Base-by-base conservation (phyloP, 2,113 vertebrate species). In the Fregetta grallaria region DNA sequence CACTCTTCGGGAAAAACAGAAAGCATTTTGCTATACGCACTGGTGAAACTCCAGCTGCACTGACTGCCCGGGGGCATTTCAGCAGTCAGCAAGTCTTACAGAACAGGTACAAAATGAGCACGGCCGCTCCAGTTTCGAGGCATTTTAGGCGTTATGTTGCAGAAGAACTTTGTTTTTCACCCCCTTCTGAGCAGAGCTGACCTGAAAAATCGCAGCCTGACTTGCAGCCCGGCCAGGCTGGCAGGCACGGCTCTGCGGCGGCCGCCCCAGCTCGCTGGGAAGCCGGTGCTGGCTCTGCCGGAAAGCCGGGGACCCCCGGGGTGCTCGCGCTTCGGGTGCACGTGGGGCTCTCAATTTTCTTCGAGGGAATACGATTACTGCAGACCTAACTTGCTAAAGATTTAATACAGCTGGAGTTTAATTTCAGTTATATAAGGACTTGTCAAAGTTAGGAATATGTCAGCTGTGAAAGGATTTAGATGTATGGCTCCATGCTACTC, bases 11-110 rank as follows among this genome's bases (percentile, higher is more conserved):
- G 22, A 36, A 36, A 30, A 82, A 15, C 5, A 38, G 20, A 38
- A 44, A 49, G 36, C 16, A 2, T 6, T 56, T 44, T 26, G n/a
- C 66, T 22, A 0, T 2, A 9, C 3, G 14, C 25, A 2, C 0
- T 10, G 53, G 16, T n/a, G 66, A 66, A 61, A 61, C 21, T 53
- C 30, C 66, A 45, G 58, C 83, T 55, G 65, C 1, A 3, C 52
- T 20, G 62, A 3, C 52, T 20, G 62, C 92, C 45, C 1, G 6
- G 17, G 63, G 87, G 50, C 23, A 11, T 9, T 45, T 19, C 56
- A 23, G 81, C 29, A 23, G 34, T 4, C 21, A 30, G 36, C 26
- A 3, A 26, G 20, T 30, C 27, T 55, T 15, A 52, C 74, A 52
- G 26, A 79, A 30, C 32, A 7, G 32, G 61, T 44, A 19, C 74